phyloP scores from a whole-genome alignment of 1,140 invertebrate genomes.

The Cydia pomonella region DNA sequence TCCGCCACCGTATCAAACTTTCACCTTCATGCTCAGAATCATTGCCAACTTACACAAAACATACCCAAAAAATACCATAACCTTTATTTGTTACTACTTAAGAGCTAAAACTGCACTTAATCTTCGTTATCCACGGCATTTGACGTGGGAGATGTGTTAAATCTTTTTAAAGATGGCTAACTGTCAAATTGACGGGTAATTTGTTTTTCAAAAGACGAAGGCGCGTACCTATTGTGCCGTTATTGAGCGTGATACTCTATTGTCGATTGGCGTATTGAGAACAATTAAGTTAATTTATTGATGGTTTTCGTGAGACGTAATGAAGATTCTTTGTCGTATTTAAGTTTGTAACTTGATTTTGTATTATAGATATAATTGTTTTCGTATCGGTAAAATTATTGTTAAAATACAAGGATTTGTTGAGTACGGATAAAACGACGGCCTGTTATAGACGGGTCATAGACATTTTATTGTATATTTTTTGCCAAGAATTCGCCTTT shows the following conservation, averaged over 20 bases:
- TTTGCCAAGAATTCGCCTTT: no score
- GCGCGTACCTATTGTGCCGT: constrained; percentile 14
- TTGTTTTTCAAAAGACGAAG: constrained; percentile 26
- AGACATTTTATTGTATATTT: no score
- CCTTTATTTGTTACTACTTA: not conserved
- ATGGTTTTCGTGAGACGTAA: not conserved
- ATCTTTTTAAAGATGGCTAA: constrained; percentile 19
- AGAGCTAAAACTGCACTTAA: not conserved
- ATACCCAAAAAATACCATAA: not conserved
- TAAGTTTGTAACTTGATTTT: not conserved
- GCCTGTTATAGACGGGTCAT: no score
- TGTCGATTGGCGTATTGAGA: not conserved
- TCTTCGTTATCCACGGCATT: not conserved
- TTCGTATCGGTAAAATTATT: not conserved
- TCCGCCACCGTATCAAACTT: constrained; percentile 20
- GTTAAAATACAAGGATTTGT: no score
- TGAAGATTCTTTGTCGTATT: not conserved
- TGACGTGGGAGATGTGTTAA: not conserved
- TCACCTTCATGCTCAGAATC: constrained; percentile 20
- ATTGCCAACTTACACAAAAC: constrained; percentile 10
- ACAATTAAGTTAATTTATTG: constrained; percentile 25
- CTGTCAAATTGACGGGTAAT: constrained; percentile 31
- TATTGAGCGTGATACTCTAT: constrained; percentile 21
- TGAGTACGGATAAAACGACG: no score
- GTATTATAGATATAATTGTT: not conserved